Conservation (phyloP, 2,888 invertebrate species). For the Acrocyrtus sp. region DNA sequence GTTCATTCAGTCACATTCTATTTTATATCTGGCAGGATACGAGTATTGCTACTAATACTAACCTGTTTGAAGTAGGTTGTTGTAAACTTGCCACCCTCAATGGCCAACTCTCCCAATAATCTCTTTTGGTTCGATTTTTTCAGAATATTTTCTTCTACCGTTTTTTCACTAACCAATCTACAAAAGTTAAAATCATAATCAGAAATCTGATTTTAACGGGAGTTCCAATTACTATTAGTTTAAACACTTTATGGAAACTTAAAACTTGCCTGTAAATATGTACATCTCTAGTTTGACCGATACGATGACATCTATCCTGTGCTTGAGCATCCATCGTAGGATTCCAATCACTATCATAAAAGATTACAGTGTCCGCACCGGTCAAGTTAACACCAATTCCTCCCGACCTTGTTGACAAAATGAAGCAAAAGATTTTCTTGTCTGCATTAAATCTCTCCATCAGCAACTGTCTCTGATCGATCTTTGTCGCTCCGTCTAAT, state of each 20-base stretch:
- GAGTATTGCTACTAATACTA: slow-evolving; percentile 54
- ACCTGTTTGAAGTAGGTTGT: slow-evolving; percentile 94
- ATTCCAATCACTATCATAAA: slow-evolving; percentile 99
- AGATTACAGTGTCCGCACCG: slow-evolving; percentile 98
- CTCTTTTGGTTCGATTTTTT: slow-evolving; percentile 99
- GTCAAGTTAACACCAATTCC: slow-evolving; percentile 98
- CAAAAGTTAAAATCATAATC: slow-evolving; percentile 55
- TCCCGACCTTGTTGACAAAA: slow-evolving; percentile 96
- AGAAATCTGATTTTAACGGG: slow-evolving; percentile 27
- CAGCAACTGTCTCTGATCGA: slow-evolving; percentile 92
- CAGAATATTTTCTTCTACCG: slow-evolving; percentile 98
- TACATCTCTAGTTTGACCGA: slow-evolving; percentile 99
- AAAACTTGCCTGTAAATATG: slow-evolving; percentile 83
- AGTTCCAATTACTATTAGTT: slow-evolving; percentile 11
- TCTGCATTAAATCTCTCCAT: slow-evolving; percentile 99
- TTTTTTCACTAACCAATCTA: slow-evolving; percentile 94
- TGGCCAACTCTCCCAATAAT: slow-evolving; percentile 93
- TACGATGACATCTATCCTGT: slow-evolving; percentile 96
- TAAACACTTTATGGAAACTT: neutral
- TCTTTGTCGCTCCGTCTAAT: slow-evolving; percentile 94
- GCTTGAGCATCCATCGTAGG: slow-evolving; percentile 99
- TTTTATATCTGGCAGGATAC: neutral
- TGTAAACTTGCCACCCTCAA: slow-evolving; percentile 98
- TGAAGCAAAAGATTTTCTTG: slow-evolving; percentile 94
- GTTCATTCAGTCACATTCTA: neutral